phyloP scores from a whole-genome alignment of 2,888 invertebrate genomes.

The Rhogogaster chlorosoma region DNA sequence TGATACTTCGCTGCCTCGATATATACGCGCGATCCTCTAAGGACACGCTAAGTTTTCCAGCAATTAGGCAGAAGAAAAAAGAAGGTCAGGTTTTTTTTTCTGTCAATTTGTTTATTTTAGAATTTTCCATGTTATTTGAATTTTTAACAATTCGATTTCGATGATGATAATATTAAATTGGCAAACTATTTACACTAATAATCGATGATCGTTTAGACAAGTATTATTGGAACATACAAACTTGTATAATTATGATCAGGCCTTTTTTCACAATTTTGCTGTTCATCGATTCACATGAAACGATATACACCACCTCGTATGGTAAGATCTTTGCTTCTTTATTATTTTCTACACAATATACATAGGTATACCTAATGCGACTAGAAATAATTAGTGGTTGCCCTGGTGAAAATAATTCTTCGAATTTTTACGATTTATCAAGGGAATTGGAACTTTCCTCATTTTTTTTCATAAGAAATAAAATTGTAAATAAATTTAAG shows the following conservation, averaged over 20 bases:
- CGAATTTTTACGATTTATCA: too few species aligned
- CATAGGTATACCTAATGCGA: not conserved
- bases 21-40: not conserved
- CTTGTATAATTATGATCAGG: not conserved
- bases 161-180: not conserved
- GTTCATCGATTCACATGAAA: too few species aligned
- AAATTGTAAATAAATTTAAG: too few species aligned
- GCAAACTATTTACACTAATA: not conserved
- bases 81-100: not conserved
- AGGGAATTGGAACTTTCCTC: too few species aligned
- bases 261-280: not conserved
- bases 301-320: too few species aligned
- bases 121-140: not conserved
- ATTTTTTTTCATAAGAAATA: too few species aligned
- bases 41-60: not conserved
- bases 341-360: not conserved
- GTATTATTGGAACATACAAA: not conserved
- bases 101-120: not conserved
- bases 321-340: not conserved
- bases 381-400: not conserved
- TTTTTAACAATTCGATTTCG: not conserved
- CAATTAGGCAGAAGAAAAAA: not conserved
- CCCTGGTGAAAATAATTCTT: too few species aligned
- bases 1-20: not conserved
- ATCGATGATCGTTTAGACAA: not conserved